Percentiles rank a stretch among this genome's conserved stretches.
phyloP scores from a whole-genome alignment of 1,140 invertebrate species.

The Sesamia nonagrioides region DNA sequence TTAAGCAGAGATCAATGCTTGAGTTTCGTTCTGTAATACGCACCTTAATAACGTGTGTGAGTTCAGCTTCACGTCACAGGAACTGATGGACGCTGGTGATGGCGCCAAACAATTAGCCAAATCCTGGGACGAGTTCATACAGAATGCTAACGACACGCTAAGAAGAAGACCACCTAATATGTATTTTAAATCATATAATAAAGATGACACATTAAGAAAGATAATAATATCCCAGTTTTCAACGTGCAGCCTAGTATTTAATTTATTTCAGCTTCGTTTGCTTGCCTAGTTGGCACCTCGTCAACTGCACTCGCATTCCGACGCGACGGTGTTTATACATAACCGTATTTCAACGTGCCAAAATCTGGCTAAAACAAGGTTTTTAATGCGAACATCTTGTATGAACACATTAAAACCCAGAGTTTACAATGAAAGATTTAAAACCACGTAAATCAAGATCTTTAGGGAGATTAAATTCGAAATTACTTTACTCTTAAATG shows the following conservation, averaged over 20 bases:
- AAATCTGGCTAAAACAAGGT: constrained; percentile 22
- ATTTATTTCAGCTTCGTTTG: constrained; percentile 37
- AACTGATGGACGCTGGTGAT: too few relatives aligned
- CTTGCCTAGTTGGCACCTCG: constrained; percentile 53
- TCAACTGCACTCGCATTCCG: constrained; percentile 49
- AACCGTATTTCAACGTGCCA: constrained; percentile 37
- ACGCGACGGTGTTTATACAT: constrained; percentile 30
- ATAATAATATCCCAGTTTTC: constrained; percentile 45
- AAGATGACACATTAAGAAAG: constrained; percentile 41
- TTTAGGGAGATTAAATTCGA: constrained; percentile 6
- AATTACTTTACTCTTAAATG: background rate
- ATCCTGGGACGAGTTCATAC: too few relatives aligned
- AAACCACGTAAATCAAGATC: constrained; percentile 15
- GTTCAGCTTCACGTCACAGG: too few relatives aligned
- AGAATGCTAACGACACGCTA: too few relatives aligned
- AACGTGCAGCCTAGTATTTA: constrained; percentile 50
- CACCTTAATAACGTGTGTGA: too few relatives aligned
- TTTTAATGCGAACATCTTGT: constrained; percentile 13
- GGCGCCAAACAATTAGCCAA: too few relatives aligned
- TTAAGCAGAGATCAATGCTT: too few relatives aligned
- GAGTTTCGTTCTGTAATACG: too few relatives aligned
- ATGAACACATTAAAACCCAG: constrained; percentile 17
- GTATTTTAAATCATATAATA: background rate
- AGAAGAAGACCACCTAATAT: too few relatives aligned
- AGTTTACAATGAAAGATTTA: constrained; percentile 26